A percentile compares a stretch with the other conserved stretches of the same genome.
These are phyloP conservation scores for Probosciger aterrimus DNA, from an alignment of 2,113 vertebrate genomes.

Conservation along the genomic window DNA sequence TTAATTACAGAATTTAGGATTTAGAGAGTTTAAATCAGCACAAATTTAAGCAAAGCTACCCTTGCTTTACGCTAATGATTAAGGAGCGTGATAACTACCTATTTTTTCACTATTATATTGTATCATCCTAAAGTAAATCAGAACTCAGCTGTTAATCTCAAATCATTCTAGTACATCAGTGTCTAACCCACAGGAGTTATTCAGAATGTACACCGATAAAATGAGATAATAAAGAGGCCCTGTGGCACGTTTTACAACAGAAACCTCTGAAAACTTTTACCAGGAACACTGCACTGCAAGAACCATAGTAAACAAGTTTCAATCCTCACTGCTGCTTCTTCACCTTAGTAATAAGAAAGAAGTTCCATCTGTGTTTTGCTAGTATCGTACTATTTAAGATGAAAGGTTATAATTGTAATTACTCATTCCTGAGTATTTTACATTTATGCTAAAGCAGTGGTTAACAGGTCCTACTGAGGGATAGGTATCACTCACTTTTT, in stretches of 20 bases:
- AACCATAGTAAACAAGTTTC: neutral
- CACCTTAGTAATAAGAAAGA: neutral
- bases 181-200: neutral
- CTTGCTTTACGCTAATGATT: neutral
- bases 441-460: neutral
- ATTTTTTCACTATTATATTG: neutral
- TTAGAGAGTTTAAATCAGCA: neutral
- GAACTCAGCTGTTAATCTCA: neutral
- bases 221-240: neutral
- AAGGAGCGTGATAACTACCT: neutral
- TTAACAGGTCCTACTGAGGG: constrained; percentile 18
- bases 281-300: neutral
- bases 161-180: neutral
- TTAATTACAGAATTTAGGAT: neutral
- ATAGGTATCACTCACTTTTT: neutral
- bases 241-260: neutral
- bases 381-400: neutral
- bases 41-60: neutral
- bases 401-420: neutral
- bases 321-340: neutral
- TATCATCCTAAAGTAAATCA: neutral
- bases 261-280: neutral
- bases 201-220: neutral
- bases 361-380: neutral
- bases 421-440: constrained; percentile 14